These are phyloP conservation scores for Gymnocypris eckloni DNA, from an alignment of 2,797 vertebrate species.

Conservation along the genomic window DNA sequence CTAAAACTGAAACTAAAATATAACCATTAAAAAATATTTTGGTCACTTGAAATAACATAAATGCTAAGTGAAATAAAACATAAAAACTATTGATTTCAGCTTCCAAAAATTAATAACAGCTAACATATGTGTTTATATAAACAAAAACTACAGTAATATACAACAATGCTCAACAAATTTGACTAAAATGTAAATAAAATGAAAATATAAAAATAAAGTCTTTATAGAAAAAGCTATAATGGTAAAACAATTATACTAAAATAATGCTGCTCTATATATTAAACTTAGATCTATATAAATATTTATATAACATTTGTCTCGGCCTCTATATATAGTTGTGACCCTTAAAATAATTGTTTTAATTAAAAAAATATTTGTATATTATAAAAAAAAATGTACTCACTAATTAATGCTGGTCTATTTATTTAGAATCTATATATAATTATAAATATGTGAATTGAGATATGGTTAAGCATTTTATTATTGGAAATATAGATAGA, in stretches of 20 bases:
- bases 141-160: not conserved
- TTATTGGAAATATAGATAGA: not conserved
- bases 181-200: not conserved
- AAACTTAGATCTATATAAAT: not conserved
- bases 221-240: not conserved
- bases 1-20: not conserved
- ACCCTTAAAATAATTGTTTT: no score
- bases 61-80: not conserved
- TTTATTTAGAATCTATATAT: not conserved
- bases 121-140: not conserved
- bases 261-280: not conserved
- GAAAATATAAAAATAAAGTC: not conserved
- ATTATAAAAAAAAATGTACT: not conserved
- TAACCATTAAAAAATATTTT: not conserved
- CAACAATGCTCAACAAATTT: not conserved
- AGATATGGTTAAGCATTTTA: not conserved
- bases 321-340: no score
- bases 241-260: not conserved
- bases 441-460: not conserved
- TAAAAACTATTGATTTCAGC: not conserved
- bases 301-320: not conserved
- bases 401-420: not conserved
- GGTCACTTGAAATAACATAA: not conserved
- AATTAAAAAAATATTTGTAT: not conserved
- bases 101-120: not conserved